Percentiles rank a stretch among this genome's conserved stretches.
Evolutionary conservation across 2,113 vertebrate genomes (phyloP).

Genomic region (Prolemur simus): DNA sequence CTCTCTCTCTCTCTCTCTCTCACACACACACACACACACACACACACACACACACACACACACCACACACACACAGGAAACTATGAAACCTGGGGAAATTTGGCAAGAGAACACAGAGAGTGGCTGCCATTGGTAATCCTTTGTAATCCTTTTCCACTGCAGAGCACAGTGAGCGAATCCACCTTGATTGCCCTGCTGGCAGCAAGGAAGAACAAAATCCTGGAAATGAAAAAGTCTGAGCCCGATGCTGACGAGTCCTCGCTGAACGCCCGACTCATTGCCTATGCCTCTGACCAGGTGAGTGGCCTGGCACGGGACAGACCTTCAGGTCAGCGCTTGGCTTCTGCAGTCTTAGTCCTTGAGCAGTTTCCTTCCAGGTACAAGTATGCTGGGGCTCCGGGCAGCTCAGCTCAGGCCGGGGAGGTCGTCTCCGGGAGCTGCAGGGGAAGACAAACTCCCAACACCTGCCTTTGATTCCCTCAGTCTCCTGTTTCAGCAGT

Average conservation of each 20-base stretch:
- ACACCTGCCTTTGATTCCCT: background rate
- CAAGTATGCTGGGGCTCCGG: background rate
- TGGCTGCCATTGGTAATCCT: background rate
- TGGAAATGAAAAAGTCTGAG: conserved; percentile 87
- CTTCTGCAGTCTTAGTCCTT: background rate
- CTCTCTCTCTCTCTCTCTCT: too few relatives aligned
- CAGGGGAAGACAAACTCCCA: background rate
- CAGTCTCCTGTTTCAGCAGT: background rate
- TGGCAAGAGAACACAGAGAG: background rate
- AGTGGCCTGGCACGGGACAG: background rate
- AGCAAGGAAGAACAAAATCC: conserved; percentile 93
- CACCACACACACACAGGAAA: background rate
- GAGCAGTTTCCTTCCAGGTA: background rate
- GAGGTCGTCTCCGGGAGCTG: background rate
- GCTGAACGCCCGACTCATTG: conserved; percentile 92
- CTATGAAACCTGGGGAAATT: background rate
- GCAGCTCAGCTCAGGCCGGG: background rate
- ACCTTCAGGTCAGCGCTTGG: background rate
- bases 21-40: background rate
- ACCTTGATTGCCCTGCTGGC: conserved; percentile 94
- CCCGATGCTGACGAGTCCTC: conserved; percentile 88
- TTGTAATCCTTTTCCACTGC: conserved; percentile 57
- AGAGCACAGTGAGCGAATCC: conserved; percentile 96
- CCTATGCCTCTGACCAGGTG: conserved; percentile 96
- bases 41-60: background rate